Evolutionary conservation across 1,140 invertebrate species (phyloP).

Genomic region (Drosophila teissieri): DNA sequence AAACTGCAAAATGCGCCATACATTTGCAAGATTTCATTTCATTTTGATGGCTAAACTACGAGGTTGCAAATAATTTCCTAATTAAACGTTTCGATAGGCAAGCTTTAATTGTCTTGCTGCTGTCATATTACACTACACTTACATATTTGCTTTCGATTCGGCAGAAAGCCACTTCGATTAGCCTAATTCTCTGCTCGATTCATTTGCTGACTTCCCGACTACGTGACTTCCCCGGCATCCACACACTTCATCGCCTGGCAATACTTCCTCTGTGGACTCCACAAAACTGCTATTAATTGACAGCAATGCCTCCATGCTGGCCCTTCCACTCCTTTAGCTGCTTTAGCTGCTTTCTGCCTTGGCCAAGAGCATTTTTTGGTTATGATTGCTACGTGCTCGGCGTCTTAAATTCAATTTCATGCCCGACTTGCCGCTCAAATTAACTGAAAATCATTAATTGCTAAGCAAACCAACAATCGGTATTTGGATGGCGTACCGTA

Average conservation of each 20-base stretch:
- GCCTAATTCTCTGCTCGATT: conserved; percentile 11
- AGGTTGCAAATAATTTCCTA: not conserved
- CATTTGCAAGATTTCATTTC: too few species aligned
- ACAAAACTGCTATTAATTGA: conserved; percentile 39
- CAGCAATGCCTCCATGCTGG: conserved; percentile 10
- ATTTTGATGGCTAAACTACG: not conserved
- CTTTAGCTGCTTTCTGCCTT: not conserved
- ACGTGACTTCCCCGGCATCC: conserved; percentile 31
- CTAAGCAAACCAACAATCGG: conserved; percentile 31
- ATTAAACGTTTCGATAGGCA: not conserved
- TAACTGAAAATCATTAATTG: conserved; percentile 60
- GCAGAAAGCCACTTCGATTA: not conserved
- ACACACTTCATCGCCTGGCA: conserved; percentile 25
- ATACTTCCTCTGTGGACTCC: conserved; percentile 14
- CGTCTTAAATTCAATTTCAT: conserved; percentile 50
- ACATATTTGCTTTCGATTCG: not conserved
- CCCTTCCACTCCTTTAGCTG: not conserved
- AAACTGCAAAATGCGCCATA: not conserved
- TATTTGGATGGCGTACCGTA: not conserved
- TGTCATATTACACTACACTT: not conserved
- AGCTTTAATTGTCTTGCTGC: not conserved
- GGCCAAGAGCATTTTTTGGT: conserved; percentile 19
- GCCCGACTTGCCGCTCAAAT: conserved; percentile 48
- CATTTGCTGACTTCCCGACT: conserved; percentile 44
- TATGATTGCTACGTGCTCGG: conserved; percentile 49